phyloP scores from a whole-genome alignment of 2,797 vertebrate species.

The Odontamblyopus rebecca region DNA sequence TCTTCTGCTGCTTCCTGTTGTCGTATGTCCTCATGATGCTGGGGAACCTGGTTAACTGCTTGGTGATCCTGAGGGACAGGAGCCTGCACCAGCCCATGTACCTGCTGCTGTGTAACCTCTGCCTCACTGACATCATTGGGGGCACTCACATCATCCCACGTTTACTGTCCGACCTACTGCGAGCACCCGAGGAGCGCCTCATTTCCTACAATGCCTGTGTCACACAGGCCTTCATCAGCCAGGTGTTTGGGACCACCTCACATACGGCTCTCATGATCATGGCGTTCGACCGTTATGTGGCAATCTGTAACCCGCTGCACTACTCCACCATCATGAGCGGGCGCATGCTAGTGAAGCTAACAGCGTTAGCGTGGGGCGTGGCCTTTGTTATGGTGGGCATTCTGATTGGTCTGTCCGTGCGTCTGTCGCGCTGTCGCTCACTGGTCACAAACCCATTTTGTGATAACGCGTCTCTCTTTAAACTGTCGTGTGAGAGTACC shows the following conservation, averaged over 20 bases:
- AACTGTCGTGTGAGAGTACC: slow-evolving; percentile 66
- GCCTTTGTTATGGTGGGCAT: too few relatives aligned
- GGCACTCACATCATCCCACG: slow-evolving; percentile 33
- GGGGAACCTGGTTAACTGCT: slow-evolving; percentile 41
- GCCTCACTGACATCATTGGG: too few relatives aligned
- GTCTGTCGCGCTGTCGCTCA: slow-evolving; percentile 36
- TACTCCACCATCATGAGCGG: slow-evolving; percentile 48
- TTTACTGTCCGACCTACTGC: slow-evolving; percentile 66
- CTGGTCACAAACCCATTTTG: slow-evolving; percentile 39
- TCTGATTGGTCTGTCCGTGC: too few relatives aligned
- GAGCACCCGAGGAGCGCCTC: slow-evolving; percentile 8
- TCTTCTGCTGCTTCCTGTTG: slow-evolving; percentile 42
- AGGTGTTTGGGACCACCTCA: slow-evolving; percentile 73
- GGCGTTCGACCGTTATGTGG: slow-evolving; percentile 80
- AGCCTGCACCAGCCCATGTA: too few relatives aligned
- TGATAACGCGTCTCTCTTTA: slow-evolving; percentile 40
- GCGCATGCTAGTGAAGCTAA: too few relatives aligned
- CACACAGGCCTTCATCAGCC: slow-evolving; percentile 76
- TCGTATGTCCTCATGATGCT: slow-evolving; percentile 49
- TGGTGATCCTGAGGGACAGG: too few relatives aligned
- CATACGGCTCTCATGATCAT: slow-evolving; percentile 73
- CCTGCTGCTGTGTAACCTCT: too few relatives aligned
- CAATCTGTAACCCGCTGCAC: slow-evolving; percentile 75
- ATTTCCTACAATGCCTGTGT: slow-evolving; percentile 72
- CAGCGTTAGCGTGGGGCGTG: too few relatives aligned